These are phyloP conservation scores for Platyscapa corneri DNA, from an alignment of 1,140 invertebrate species.

Conservation along the genomic window DNA sequence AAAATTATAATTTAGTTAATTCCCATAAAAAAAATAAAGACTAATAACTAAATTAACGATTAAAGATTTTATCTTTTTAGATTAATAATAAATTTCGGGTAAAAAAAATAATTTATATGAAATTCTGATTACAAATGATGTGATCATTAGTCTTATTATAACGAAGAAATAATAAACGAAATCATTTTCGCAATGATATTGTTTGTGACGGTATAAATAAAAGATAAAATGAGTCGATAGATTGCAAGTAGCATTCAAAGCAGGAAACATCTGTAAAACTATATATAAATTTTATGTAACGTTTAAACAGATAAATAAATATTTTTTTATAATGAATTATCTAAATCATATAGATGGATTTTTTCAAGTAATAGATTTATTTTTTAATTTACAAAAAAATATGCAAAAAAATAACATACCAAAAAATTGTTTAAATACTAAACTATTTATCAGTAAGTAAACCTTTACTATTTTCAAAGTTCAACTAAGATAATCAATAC, in stretches of 20 bases:
- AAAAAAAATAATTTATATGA: background rate
- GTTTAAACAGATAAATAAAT: background rate
- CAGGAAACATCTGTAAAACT: background rate
- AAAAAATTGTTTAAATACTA: too few relatives aligned
- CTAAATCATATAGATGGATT: background rate
- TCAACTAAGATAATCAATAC: too few relatives aligned
- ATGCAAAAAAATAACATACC: too few relatives aligned
- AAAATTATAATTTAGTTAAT: too few relatives aligned
- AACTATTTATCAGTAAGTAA: too few relatives aligned
- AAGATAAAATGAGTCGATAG: background rate
- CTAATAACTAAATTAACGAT: too few relatives aligned
- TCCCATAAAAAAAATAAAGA: too few relatives aligned
- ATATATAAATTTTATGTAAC: conserved; percentile 9
- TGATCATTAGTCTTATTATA: background rate
- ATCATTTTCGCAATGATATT: background rate
- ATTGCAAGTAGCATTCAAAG: background rate
- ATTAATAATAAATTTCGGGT: too few relatives aligned
- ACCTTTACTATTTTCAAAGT: too few relatives aligned
- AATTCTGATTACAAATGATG: background rate
- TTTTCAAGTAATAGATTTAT: too few relatives aligned
- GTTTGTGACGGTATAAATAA: background rate
- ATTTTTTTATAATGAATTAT: background rate
- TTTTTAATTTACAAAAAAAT: too few relatives aligned
- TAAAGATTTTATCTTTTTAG: too few relatives aligned
- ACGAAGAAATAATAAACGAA: background rate